Percentiles rank a stretch among this genome's conserved stretches.
Conservation (phyloP, 2,113 vertebrate species). For the Gasterosteus nipponicus region DNA sequence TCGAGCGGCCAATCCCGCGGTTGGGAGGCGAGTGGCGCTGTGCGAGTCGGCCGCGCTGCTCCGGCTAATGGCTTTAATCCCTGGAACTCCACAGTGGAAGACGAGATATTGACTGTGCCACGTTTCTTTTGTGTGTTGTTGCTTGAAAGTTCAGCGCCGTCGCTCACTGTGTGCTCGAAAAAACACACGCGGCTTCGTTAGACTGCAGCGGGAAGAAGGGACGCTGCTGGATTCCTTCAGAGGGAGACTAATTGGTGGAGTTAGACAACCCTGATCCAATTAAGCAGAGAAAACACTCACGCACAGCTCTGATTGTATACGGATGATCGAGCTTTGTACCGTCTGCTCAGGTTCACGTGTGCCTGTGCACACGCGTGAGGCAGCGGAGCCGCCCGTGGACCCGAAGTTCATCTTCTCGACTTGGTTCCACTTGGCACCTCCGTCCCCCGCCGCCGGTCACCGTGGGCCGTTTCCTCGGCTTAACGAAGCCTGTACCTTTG, state of each 20-base stretch:
- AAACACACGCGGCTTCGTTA: neutral
- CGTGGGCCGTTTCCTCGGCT: constrained; percentile 23
- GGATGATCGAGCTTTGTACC: constrained; percentile 6
- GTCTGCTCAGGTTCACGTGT: constrained; percentile 1
- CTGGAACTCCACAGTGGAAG: neutral
- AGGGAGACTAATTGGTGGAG: constrained; percentile 62
- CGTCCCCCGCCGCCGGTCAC: constrained; percentile 4
- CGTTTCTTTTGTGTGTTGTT: neutral
- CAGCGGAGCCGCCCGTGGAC: neutral
- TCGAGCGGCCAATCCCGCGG: constrained; percentile 37
- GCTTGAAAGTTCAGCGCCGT: neutral
- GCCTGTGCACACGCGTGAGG: neutral
- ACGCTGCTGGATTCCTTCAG: constrained; percentile 36
- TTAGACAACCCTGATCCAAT: constrained; percentile 63
- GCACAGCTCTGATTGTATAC: constrained; percentile 27
- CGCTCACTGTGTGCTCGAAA: constrained; percentile 1
- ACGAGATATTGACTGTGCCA: constrained; percentile 8
- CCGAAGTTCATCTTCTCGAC: constrained; percentile 27
- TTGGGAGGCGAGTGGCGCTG: constrained; percentile 26
- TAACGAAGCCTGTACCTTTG: constrained; percentile 53
- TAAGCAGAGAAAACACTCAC: constrained; percentile 54
- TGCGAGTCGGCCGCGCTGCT: constrained; percentile 14
- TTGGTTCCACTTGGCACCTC: constrained; percentile 10
- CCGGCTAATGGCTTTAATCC: constrained; percentile 18
- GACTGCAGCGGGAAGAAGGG: constrained; percentile 1